These are phyloP conservation scores for Papilio polytes DNA, from an alignment of 1,140 invertebrate species.

Conservation along the genomic window DNA sequence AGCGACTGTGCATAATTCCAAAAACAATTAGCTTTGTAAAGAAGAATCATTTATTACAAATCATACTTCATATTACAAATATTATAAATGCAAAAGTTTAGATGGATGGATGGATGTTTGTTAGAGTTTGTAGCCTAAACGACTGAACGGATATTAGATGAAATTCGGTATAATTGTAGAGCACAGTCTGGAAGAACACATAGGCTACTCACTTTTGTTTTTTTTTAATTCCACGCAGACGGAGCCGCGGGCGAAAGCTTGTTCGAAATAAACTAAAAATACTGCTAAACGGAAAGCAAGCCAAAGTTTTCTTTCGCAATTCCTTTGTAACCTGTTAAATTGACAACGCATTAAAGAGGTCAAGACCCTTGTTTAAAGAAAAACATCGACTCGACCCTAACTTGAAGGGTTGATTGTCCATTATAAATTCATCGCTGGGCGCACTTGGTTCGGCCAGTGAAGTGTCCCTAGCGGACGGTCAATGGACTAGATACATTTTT, in stretches of 20 bases:
- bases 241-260: not conserved
- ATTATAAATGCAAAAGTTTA: too few species aligned
- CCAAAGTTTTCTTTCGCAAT: not conserved
- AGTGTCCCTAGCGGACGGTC: constrained; percentile 36
- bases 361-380: constrained; percentile 54
- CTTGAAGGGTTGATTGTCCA: constrained; percentile 65
- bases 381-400: constrained; percentile 49
- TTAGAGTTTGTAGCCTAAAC: too few species aligned
- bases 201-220: too few species aligned
- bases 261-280: not conserved
- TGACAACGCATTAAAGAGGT: not conserved
- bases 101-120: too few species aligned
- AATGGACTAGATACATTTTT: constrained; percentile 31
- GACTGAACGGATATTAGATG: too few species aligned
- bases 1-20: too few species aligned
- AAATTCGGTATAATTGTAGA: too few species aligned
- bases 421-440: constrained; percentile 73
- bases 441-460: constrained; percentile 59
- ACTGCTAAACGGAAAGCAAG: not conserved
- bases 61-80: too few species aligned
- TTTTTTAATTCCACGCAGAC: too few species aligned
- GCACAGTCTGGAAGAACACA: too few species aligned
- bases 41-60: too few species aligned
- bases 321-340: not conserved
- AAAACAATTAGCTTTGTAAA: too few species aligned